These are phyloP conservation scores for Lasioglossum vierecki DNA, from an alignment of 2,888 invertebrate genomes.

Conservation along the genomic window DNA sequence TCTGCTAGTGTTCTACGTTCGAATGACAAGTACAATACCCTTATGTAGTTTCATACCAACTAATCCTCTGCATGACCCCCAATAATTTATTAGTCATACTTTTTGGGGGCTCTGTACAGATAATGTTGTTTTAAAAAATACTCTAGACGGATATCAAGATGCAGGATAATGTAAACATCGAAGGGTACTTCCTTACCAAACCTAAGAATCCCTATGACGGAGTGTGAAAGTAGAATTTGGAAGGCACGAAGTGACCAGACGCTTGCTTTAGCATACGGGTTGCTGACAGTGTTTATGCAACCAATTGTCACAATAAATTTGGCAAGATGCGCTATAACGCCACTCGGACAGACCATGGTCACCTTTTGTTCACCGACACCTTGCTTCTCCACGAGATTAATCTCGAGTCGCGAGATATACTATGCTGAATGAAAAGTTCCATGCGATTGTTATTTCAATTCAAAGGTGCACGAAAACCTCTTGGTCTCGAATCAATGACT, in stretches of 20 bases:
- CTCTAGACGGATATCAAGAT: conserved; percentile 38
- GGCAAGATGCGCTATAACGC: conserved; percentile 77
- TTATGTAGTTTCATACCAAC: conserved; percentile 55
- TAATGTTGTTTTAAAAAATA: conserved; percentile 48
- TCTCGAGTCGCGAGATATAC: not conserved
- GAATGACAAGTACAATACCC: conserved; percentile 55
- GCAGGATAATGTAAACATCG: conserved; percentile 30
- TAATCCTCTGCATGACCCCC: conserved; percentile 53
- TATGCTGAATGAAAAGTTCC: conserved; percentile 28
- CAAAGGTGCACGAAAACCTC: not conserved
- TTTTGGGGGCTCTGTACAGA: conserved; percentile 60
- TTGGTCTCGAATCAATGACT: not conserved
- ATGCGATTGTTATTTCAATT: conserved; percentile 38
- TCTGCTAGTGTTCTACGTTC: conserved; percentile 35
- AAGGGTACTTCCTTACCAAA: conserved; percentile 75
- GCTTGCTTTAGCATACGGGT: conserved; percentile 63
- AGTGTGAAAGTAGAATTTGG: conserved; percentile 79
- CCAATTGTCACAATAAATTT: conserved; percentile 76
- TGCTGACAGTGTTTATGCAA: conserved; percentile 76
- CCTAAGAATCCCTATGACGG: conserved; percentile 79
- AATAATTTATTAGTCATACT: conserved; percentile 51
- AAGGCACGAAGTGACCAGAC: conserved; percentile 79
- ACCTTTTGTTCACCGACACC: conserved; percentile 34
- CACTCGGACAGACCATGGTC: conserved; percentile 78
- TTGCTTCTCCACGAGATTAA: conserved; percentile 6